Conservation (phyloP, 2,113 vertebrate species). For the Spizaetus ornatus region DNA sequence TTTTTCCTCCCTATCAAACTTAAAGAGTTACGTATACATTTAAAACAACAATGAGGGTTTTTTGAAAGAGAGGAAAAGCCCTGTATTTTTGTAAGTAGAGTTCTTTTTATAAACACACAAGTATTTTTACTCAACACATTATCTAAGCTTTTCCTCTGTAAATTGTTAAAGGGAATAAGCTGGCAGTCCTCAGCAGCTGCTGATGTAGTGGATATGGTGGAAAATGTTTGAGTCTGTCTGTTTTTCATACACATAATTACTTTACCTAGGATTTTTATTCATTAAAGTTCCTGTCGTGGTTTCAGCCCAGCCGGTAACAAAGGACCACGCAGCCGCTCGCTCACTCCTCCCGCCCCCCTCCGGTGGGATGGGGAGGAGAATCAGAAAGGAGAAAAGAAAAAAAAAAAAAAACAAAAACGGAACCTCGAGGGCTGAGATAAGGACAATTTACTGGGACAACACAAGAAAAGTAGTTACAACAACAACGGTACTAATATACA, state of each 20-base stretch:
- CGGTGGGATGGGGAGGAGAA: too few species aligned
- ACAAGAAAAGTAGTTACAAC: too few species aligned
- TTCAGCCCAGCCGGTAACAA: too few species aligned
- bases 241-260: background rate
- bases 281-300: background rate
- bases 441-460: too few species aligned
- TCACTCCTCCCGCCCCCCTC: too few species aligned
- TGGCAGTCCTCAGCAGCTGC: background rate
- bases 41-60: background rate
- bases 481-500: too few species aligned
- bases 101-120: background rate
- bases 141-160: background rate
- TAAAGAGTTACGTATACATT: background rate
- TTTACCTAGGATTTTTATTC: background rate
- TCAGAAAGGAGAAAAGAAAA: too few species aligned
- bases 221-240: background rate
- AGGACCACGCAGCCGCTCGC: too few species aligned
- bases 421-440: too few species aligned
- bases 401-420: too few species aligned
- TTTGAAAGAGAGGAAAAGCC: background rate
- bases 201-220: background rate
- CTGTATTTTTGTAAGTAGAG: background rate
- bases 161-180: background rate
- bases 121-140: background rate
- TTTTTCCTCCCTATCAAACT: background rate